Base-by-base conservation (phyloP, 2,888 invertebrate genomes). In the Parnassius orleans region DNA sequence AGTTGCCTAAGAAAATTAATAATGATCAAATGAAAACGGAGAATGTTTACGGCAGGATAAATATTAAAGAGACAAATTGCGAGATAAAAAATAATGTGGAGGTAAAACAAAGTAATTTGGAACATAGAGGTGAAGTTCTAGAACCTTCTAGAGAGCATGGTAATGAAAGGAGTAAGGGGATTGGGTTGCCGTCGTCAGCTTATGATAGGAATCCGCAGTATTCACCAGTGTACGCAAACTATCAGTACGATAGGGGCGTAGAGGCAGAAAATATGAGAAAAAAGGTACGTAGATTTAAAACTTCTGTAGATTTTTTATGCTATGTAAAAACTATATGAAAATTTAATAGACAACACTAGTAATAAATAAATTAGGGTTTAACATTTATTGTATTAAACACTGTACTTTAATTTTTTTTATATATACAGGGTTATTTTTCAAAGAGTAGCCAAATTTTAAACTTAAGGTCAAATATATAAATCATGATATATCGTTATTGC, bases 41-140 rank as follows among this genome's bases (percentile, higher is more conserved):
- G 63, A 79, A 86, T 66, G 78, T 89, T n/a, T 90, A 91, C 60
- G 90, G 90, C 0, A 88, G 83, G 69, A 90, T 90, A 11, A 87
- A 88, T 15, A 44, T 52, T 14, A 59, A 60, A 47, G 59, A 59
- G 33, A 12, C 48, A 14, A 47, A 42, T 11, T 53, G 60, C 46
- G 60, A 60, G 9, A 43, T 50, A 14, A 61, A 61, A 42, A 61
- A 52, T 11, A 61, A 61, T 57, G 12, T 61, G 41, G 61, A 61
- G 43, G 42, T 43, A 10, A 60, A 44, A 33, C 33, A 33, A 44
- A 19, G 51, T 59, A 58, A 65, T 58, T 59, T 61, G 57, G 58
- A 67, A 56, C 41, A 5, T 9, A n/a, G 55, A 55, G 10, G 24
- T 12, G 44, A 62, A 47, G 53, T 61, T 65, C 48, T 59, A 61